Evolutionary conservation across 2,113 vertebrate species (phyloP), one percentile per base, ranked within the genome.

Genomic region (Aegotheles bennettii): DNA sequence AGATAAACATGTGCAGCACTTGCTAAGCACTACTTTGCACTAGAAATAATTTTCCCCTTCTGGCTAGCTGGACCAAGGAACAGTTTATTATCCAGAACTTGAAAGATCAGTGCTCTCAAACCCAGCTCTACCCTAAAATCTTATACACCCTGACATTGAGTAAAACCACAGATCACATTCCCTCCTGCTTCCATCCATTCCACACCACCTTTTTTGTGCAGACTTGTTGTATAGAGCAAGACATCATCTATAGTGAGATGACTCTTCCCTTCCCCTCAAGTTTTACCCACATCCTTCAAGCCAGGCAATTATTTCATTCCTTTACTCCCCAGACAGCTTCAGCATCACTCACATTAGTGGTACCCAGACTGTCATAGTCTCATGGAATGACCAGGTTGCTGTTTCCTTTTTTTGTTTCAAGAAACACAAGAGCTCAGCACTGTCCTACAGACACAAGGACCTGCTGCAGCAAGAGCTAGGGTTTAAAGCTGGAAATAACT

Each of bases 401-500:
- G 3, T 65, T 38, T 47, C 47, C 50, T 85, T 33, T 61, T 16
- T 53, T 28, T 53, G 9, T 36, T 38, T 57, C 7, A 23, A 3
- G 4, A 75, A 85, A 88, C 18, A 47, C 13, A 23, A 35, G 40
- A 91, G 56, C 29, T 48, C 33, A 53, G 76, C 57, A 36, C 35
- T 54, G 53, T 65, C 53, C 65, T 64, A 45, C 1, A 36, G 60
- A 51, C 14, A 51, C 2, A 6, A 81, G 54, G 18, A 48, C n/a
- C 40, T 2, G 19, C 67, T 70, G 42, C 38, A 84, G 45, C 29
- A 81, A 77, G 35, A 67, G 53, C 33, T 18, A 35, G n/a, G 48
- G 76, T 59, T 84, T 84, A 59, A 53, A 56, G 65, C 38, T 71
- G 26, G 26, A 89, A 74, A 89, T 31, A 73, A 86, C n/a, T 28